Conservation (phyloP, 2,888 invertebrate species). For the Polia nebulosa region DNA sequence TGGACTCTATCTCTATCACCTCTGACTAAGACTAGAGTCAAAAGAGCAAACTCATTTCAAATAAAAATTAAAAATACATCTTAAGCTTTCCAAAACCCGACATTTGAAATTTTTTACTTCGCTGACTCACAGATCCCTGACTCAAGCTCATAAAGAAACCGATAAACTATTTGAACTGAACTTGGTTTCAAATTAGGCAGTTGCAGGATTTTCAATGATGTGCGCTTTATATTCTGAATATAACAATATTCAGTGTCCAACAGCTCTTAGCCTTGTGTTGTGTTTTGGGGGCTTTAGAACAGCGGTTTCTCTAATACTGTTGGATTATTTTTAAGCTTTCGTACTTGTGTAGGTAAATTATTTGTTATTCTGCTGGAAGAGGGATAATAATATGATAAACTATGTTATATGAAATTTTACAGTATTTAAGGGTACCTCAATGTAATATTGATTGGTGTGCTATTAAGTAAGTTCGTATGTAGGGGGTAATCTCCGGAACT, state of each 20-base stretch:
- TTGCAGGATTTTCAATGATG: conserved; percentile 46
- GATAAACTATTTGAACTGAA: conserved; percentile 28
- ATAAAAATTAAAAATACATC: too few relatives aligned
- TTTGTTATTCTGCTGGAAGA: too few relatives aligned
- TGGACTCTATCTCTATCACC: too few relatives aligned
- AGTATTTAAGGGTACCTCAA: too few relatives aligned
- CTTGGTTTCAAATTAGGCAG: conserved; percentile 25
- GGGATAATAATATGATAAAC: too few relatives aligned
- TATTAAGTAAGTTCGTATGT: too few relatives aligned
- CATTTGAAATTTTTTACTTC: neutral
- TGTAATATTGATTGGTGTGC: too few relatives aligned
- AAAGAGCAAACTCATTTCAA: too few relatives aligned
- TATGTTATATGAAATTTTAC: too few relatives aligned
- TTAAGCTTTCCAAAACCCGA: neutral
- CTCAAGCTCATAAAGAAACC: conserved; percentile 1
- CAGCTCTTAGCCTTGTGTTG: conserved; percentile 59
- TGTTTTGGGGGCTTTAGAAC: conserved; percentile 19
- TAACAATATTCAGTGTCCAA: conserved; percentile 67
- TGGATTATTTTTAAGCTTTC: neutral
- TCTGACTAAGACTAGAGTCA: too few relatives aligned
- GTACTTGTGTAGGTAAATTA: neutral
- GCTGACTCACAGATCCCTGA: conserved; percentile 21
- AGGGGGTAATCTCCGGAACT: too few relatives aligned
- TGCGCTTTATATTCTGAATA: conserved; percentile 56
- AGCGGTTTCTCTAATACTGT: conserved; percentile 6